Base-by-base conservation (phyloP, 2,888 invertebrate species). In the Belgica antarctica region DNA sequence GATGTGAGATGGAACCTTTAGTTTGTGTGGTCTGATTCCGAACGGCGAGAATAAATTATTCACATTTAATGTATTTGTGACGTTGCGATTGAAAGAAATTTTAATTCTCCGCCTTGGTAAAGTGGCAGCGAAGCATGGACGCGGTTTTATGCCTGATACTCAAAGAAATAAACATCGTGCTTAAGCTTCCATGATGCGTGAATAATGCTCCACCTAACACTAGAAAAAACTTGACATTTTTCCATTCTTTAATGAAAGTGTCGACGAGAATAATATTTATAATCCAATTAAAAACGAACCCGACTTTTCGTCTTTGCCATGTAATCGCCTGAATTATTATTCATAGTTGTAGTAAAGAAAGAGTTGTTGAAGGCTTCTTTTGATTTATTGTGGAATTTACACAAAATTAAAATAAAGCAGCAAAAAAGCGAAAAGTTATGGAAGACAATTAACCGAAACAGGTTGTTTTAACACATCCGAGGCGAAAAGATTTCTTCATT, bases 131-230 rank as follows among this genome's bases (percentile, higher is more conserved):
- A 22, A 52, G 52, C 52, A 52, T 52, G 52, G 19, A 7, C 3
- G n/a, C n/a, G n/a, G 52, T 12, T 17, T n/a, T 22, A 22, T 2
- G 17, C 19, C 52, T 52, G 52, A 52, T 52, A 52, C 52, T 52
- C 12, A n/a, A 4, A 52, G 52, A 17, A 41, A 31, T 41, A n/a
- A 52, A 52, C 52, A 12, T 22, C 7, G 17, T 68, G 68, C 31
- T 34, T 68, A 68, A 52, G 68, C 68, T 68, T 68, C 68, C 57
- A 57, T 47, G 68, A 68, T 68, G 68, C 68, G 68, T 68, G 68
- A 68, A 68, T 68, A 68, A 68, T 68, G 68, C 57, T 52, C 19
- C 25, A 22, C 12, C 68, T 25, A 68, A 68, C 68, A 68, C 68
- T 68, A 68, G n/a, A n/a, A n/a, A 68, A 61, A 66, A 68, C 68